Conservation (phyloP, 1,140 invertebrate species). For the Sarcophaga peregrina region DNA sequence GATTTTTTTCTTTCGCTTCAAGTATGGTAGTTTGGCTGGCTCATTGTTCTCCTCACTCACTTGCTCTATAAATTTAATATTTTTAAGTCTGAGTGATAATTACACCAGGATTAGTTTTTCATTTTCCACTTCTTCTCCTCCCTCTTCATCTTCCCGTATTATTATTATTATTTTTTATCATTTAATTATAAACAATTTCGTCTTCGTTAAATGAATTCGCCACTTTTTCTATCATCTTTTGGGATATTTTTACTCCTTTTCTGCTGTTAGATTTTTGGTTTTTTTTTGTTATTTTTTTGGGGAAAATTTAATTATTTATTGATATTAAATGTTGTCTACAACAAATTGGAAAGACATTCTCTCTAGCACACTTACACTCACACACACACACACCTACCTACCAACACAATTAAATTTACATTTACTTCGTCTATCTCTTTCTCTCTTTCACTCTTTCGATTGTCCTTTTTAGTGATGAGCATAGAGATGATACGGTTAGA, state of each 20-base stretch:
- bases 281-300: conserved; percentile 24
- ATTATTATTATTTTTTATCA: too few species aligned
- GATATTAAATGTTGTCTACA: conserved; percentile 37
- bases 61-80: too few species aligned
- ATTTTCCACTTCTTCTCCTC: too few species aligned
- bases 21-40: too few species aligned
- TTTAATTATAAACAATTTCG: conserved; percentile 33
- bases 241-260: conserved; percentile 1
- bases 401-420: too few species aligned
- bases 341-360: neutral
- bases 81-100: neutral
- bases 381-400: too few species aligned
- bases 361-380: neutral
- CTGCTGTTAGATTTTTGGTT: neutral
- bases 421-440: too few species aligned
- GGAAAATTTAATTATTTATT: conserved; percentile 42
- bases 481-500: neutral
- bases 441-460: too few species aligned
- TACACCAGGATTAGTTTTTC: conserved; percentile 12
- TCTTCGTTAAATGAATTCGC: conserved; percentile 9
- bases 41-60: too few species aligned
- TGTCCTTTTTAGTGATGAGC: neutral
- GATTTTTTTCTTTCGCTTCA: too few species aligned
- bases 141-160: too few species aligned
- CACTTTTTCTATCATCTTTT: conserved; percentile 15